phyloP scores from a whole-genome alignment of 2,888 invertebrate species.

The Clostera curtula region DNA sequence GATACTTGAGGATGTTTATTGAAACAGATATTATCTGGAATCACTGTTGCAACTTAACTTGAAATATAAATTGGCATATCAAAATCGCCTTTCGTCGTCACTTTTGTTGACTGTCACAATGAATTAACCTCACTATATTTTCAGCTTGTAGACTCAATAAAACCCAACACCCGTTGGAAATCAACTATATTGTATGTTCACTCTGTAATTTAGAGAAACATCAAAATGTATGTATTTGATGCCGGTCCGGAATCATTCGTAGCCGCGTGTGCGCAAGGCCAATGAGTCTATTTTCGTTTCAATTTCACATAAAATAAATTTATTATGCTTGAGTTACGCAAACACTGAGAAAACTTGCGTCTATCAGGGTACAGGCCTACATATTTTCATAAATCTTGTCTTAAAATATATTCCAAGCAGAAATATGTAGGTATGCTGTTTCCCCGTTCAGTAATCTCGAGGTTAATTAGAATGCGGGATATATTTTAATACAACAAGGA shows the following conservation, averaged over 20 bases:
- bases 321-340: constrained; percentile 44
- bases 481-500: neutral
- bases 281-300: constrained; percentile 54
- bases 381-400: constrained; percentile 13
- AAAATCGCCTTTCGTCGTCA: no score
- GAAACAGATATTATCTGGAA: no score
- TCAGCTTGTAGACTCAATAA: neutral
- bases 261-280: constrained; percentile 27
- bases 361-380: constrained; percentile 15
- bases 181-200: no score
- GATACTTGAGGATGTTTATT: no score
- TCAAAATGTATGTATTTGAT: constrained; percentile 11
- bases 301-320: constrained; percentile 64
- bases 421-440: neutral
- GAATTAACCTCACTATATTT: no score
- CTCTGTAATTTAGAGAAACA: neutral
- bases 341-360: constrained; percentile 29
- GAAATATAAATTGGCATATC: no score
- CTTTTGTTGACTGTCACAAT: no score
- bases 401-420: neutral
- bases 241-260: constrained; percentile 13
- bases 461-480: neutral
- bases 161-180: neutral
- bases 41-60: no score
- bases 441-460: neutral